A percentile compares a stretch with the other conserved stretches of the same genome.
Conservation (phyloP, 1,140 invertebrate species). For the Maniola jurtina region DNA sequence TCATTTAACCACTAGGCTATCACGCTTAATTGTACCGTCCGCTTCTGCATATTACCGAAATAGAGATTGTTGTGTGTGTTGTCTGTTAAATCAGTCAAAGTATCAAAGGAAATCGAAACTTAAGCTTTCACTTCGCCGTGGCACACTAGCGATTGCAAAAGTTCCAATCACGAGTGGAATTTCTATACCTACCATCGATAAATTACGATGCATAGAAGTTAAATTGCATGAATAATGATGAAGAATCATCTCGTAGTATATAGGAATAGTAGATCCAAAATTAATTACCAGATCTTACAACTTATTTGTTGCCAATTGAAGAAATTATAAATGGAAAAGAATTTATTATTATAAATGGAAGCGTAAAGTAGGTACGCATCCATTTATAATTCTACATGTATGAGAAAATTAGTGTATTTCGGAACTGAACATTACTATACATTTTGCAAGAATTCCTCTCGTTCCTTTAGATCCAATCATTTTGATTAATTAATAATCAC, state of each 20-base stretch:
- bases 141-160: conserved; percentile 50
- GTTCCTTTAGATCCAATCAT: no score
- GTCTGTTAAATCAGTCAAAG: conserved; percentile 26
- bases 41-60: not conserved
- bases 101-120: conserved; percentile 51
- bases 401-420: no score
- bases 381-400: no score
- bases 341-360: no score
- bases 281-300: no score
- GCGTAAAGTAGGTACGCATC: no score
- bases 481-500: not conserved
- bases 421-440: no score
- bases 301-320: no score
- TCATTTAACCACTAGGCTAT: no score
- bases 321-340: no score
- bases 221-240: conserved; percentile 5
- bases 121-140: conserved; percentile 63
- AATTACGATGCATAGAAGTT: not conserved
- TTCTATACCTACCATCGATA: conserved; percentile 12
- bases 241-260: not conserved
- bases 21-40: no score
- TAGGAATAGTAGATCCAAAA: not conserved
- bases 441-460: no score
- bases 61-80: conserved; percentile 17
- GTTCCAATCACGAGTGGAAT: conserved; percentile 39